phyloP scores from a whole-genome alignment of 2,113 vertebrate species.

The Bos taurus region DNA sequence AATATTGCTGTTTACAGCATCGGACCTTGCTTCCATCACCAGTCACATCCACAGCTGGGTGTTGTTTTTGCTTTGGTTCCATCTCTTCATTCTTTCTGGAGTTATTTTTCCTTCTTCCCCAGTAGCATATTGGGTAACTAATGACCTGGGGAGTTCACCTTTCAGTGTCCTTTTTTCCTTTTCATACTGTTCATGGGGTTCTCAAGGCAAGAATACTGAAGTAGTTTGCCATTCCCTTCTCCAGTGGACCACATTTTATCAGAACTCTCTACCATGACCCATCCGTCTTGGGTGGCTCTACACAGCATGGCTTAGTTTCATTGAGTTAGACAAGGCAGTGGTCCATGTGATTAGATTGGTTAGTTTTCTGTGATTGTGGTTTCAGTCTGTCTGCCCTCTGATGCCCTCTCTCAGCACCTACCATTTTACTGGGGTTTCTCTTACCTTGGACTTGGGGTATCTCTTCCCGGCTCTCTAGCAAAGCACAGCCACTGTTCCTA shows the following conservation, averaged over 20 bases:
- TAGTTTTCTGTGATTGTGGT: background rate
- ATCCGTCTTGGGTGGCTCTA: accelerated
- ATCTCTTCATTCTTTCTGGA: background rate
- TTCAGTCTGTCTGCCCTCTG: background rate
- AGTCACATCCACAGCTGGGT: background rate
- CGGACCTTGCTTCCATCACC: accelerated
- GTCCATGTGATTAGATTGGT: background rate
- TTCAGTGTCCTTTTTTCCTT: background rate
- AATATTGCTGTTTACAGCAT: background rate
- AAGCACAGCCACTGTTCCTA: accelerated
- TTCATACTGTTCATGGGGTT: background rate
- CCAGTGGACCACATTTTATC: background rate
- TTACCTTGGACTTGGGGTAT: accelerated
- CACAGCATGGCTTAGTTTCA: background rate
- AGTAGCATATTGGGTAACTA: background rate
- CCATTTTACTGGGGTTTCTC: background rate
- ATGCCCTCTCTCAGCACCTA: background rate
- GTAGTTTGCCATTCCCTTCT: background rate
- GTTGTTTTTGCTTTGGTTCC: background rate
- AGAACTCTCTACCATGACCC: background rate
- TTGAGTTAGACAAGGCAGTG: background rate
- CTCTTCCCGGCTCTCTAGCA: background rate
- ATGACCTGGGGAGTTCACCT: background rate
- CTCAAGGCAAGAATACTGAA: background rate
- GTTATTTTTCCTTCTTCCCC: background rate